A percentile compares a stretch with the other conserved stretches of the same genome.
These are phyloP conservation scores for Diarsia dahlii DNA, from an alignment of 2,888 invertebrate genomes.

Conservation along the genomic window DNA sequence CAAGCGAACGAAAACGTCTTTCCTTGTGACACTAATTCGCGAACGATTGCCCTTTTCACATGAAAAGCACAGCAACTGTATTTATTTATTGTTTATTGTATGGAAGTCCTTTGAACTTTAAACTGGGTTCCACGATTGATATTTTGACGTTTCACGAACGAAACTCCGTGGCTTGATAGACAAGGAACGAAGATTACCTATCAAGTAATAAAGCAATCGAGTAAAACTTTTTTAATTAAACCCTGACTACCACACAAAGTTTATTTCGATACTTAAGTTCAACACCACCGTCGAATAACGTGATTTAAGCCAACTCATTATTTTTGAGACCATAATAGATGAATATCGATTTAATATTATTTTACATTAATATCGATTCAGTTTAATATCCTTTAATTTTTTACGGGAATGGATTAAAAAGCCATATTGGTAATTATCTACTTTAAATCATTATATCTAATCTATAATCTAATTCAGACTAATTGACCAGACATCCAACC, in stretches of 20 bases:
- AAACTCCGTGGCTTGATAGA: constrained; percentile 47
- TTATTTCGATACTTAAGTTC: constrained; percentile 59
- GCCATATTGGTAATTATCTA: not conserved
- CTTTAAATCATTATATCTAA: not conserved
- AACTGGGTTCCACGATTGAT: constrained; percentile 13
- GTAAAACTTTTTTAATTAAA: constrained; percentile 68
- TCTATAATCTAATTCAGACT: constrained; percentile 11
- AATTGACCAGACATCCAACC: not conserved
- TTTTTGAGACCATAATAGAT: constrained; percentile 42
- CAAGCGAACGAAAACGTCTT: constrained; percentile 41
- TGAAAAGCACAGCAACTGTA: constrained; percentile 37
- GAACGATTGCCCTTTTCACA: constrained; percentile 43
- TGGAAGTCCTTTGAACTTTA: constrained; percentile 30
- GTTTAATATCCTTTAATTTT: constrained; percentile 8
- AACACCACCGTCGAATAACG: constrained; percentile 47
- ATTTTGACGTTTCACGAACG: constrained; percentile 51
- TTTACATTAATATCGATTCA: constrained; percentile 6
- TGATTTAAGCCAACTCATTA: constrained; percentile 32
- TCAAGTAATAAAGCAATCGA: constrained; percentile 61
- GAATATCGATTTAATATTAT: constrained; percentile 23
- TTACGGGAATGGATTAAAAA: too few relatives aligned
- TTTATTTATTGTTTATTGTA: constrained; percentile 33
- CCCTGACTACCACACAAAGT: constrained; percentile 53
- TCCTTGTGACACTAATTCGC: constrained; percentile 47
- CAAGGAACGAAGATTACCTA: constrained; percentile 55